These are phyloP conservation scores for Hyperoodon ampullatus DNA, from an alignment of 2,113 vertebrate genomes.

Conservation along the genomic window DNA sequence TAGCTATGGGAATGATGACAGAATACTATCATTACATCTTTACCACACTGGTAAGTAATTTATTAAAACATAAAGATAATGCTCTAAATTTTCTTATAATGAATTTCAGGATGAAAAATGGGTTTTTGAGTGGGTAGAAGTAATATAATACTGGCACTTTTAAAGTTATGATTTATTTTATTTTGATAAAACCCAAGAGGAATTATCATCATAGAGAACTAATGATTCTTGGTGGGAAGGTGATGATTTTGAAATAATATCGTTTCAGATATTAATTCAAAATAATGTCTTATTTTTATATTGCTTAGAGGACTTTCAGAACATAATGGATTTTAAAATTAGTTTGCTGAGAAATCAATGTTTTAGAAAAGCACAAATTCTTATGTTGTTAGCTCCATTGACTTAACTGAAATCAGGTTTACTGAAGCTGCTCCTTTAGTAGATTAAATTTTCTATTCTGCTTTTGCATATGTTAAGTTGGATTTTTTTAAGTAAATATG, in stretches of 20 bases:
- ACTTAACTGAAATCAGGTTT: not conserved
- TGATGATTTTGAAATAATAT: conserved; percentile 46
- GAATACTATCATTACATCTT: conserved; percentile 99
- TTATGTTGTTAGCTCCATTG: not conserved
- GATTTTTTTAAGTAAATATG: not conserved
- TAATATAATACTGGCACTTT: conserved; percentile 26
- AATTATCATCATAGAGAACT: conserved; percentile 12
- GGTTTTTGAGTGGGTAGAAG: conserved; percentile 44
- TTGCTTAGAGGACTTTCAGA: conserved; percentile 11
- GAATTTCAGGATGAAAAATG: conserved; percentile 45
- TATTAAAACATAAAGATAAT: conserved; percentile 50
- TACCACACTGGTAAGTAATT: conserved; percentile 96
- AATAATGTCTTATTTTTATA: conserved; percentile 35
- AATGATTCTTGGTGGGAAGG: not conserved
- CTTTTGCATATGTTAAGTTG: not conserved
- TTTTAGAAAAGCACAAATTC: not conserved
- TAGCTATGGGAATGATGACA: conserved; percentile 99
- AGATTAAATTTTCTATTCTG: not conserved
- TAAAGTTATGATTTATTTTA: conserved; percentile 59
- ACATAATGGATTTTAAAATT: conserved; percentile 44
- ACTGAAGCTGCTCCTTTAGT: not conserved
- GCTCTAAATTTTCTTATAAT: not conserved
- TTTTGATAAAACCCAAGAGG: conserved; percentile 50
- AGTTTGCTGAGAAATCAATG: not conserved
- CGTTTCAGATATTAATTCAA: conserved; percentile 40